A percentile compares a stretch with the other conserved stretches of the same genome.
These are phyloP conservation scores for Chaetodon trifascialis DNA, from an alignment of 2,113 vertebrate species.

Conservation along the genomic window DNA sequence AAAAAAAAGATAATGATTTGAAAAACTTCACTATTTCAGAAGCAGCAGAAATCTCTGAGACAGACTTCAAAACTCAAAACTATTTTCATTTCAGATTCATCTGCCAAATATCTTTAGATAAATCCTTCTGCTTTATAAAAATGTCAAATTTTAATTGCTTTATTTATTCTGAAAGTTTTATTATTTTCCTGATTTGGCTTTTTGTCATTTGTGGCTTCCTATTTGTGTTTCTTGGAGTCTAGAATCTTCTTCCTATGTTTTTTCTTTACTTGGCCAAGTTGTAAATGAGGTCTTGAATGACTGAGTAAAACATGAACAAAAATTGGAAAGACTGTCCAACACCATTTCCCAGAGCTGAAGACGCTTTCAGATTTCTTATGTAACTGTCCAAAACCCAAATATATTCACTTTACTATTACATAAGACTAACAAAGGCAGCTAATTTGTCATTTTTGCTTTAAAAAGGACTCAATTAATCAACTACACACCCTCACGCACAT, in stretches of 20 bases:
- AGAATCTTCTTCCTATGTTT: no score
- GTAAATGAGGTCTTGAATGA: no score
- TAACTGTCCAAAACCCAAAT: not conserved
- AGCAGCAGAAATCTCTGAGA: not conserved
- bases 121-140: not conserved
- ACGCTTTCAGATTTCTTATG: not conserved
- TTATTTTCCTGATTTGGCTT: no score
- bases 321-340: not conserved
- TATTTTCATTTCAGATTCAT: not conserved
- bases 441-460: not conserved
- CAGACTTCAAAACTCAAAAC: not conserved
- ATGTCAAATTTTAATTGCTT: not conserved
- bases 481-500: no score
- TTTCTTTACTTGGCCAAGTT: no score
- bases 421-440: not conserved
- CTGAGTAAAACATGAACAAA: not conserved
- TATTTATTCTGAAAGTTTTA: no score
- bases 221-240: no score
- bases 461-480: not conserved
- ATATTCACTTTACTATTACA: not conserved
- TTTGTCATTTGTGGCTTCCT: no score
- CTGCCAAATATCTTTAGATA: not conserved
- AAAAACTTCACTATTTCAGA: not conserved
- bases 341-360: not conserved
- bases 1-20: no score